Percentiles rank a stretch among this genome's conserved stretches.
Conservation (phyloP, 2,113 vertebrate species). For the Pimephales promelas region DNA sequence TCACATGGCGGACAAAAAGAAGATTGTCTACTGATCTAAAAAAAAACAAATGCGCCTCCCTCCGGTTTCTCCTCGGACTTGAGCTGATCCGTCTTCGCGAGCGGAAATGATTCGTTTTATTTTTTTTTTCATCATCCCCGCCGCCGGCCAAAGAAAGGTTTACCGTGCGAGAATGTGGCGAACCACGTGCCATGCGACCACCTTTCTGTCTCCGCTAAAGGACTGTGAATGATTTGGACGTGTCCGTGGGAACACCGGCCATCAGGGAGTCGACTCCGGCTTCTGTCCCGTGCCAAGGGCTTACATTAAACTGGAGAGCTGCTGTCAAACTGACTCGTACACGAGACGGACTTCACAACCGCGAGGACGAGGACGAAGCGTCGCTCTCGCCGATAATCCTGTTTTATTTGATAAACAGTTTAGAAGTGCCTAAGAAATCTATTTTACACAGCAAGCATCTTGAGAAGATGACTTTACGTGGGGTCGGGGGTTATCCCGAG, state of each 20-base stretch:
- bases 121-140: constrained; percentile 4
- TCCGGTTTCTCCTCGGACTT: not conserved
- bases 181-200: constrained; percentile 40
- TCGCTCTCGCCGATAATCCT: constrained; percentile 72
- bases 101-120: not conserved
- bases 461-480: constrained; percentile 45
- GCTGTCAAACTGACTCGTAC: constrained; percentile 43
- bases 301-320: constrained; percentile 61
- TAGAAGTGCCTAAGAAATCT: constrained; percentile 79
- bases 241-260: constrained; percentile 54
- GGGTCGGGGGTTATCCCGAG: constrained; percentile 17
- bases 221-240: constrained; percentile 50
- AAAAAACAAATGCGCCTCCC: not conserved
- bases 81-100: not conserved
- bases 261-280: constrained; percentile 61
- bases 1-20: constrained; percentile 54
- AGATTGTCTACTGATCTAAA: constrained; percentile 32
- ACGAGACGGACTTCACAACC: constrained; percentile 1
- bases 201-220: constrained; percentile 28
- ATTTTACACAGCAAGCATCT: constrained; percentile 66
- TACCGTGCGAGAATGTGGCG: constrained; percentile 19
- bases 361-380: constrained; percentile 10
- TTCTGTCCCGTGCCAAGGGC: constrained; percentile 66
- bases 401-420: constrained; percentile 75
- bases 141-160: constrained; percentile 37